phyloP scores from a whole-genome alignment of 2,797 vertebrate genomes.

The Acrossocheilus fasciatus region DNA sequence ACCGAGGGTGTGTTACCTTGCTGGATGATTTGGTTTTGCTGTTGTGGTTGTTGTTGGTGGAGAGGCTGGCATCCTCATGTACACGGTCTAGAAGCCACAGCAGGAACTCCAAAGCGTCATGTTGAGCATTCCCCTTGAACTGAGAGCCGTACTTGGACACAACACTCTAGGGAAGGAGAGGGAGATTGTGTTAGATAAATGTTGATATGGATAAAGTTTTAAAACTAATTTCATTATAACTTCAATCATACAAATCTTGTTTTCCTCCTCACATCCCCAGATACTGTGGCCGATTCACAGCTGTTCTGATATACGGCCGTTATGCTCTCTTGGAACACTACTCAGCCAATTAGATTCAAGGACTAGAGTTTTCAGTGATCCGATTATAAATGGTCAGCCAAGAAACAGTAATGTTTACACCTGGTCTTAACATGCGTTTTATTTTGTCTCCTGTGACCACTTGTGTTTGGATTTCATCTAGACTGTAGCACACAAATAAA shows the following conservation, averaged over 20 bases:
- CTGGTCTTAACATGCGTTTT: background rate
- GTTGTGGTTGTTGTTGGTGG: conserved; percentile 67
- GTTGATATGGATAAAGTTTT: background rate
- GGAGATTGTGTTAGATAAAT: conserved; percentile 28
- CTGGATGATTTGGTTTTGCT: conserved; percentile 69
- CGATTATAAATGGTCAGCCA: background rate
- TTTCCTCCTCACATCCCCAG: background rate
- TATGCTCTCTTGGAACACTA: background rate
- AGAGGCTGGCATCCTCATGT: conserved; percentile 87
- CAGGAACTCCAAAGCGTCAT: conserved; percentile 94
- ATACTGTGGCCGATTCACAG: background rate
- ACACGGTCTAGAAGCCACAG: conserved; percentile 93
- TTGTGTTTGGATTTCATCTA: background rate
- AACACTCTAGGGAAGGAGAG: conserved; percentile 78
- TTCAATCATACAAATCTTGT: background rate
- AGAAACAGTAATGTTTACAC: background rate
- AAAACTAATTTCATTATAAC: background rate
- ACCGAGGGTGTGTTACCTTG: conserved; percentile 75
- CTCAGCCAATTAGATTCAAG: background rate
- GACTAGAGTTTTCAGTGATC: background rate
- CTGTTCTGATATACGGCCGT: background rate
- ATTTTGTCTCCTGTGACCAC: background rate
- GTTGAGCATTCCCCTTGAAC: conserved; percentile 93
- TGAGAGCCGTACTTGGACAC: conserved; percentile 92
- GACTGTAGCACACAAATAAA: background rate